Evolutionary conservation across 1,140 invertebrate species (phyloP), one percentile per base, ranked within the genome.

Genomic region (roundworm (Caenorhabditis elegans)): DNA sequence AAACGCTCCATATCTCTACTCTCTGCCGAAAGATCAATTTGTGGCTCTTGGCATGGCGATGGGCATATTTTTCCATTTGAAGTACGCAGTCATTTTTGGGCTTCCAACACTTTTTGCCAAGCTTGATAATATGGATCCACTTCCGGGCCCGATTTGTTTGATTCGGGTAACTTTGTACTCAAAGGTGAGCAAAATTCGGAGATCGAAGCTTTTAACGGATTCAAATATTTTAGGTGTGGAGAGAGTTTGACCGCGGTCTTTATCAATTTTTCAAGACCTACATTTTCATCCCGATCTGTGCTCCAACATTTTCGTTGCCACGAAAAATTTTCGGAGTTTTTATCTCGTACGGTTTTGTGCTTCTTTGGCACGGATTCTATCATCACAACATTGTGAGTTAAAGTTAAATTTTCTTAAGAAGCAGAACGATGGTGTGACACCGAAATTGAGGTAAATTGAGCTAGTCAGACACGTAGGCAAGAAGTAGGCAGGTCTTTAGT

Each of bases 61-160:
- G 43, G 89, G 87, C 6, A 80, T 84, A 46, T 90, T 90, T 75
- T 89, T 89, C 75, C 88, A 89, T 65, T 34, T 90, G 43, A 89
- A 89, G 82, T 89, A 89, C 76, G 88, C 90, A 10, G 85, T 89
- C 13, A 89, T 89, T 24, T 89, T 89, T 80, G 88, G 88, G 5
- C 80, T 90, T 24, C 88, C 89, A 28, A 80, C 88, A 0, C 49
- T 89, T 22, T 89, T 89, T 75, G 88, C 88, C 13, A 60, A 75
- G 34, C 31, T 89, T 1, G 88, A 89, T 70, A 86, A 86, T 49
- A 90, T 89, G 88, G 49, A 86, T 49, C 88, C 88, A 2, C 82
- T 85, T 15, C 78, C 84, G 24, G 88, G 88, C 11, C 88, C 88
- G 3, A 90, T 89, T 47, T 89, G 88, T 81, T 85, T 89, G 31